phyloP scores from a whole-genome alignment of 1,140 invertebrate species.

The Aphelenchoides fujianensis region DNA sequence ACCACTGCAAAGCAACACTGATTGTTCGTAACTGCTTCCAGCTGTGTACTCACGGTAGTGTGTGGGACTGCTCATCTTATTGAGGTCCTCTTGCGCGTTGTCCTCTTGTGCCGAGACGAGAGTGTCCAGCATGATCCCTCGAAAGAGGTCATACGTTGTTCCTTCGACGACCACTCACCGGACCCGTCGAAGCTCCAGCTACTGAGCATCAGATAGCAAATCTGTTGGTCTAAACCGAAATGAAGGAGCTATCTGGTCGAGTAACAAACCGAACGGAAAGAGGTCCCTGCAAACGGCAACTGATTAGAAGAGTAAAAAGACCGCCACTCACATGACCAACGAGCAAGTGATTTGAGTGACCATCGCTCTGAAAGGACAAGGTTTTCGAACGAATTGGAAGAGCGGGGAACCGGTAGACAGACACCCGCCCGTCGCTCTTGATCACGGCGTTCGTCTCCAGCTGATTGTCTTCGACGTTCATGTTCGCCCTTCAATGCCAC shows the following conservation, averaged over 20 bases:
- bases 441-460: slow-evolving; percentile 59
- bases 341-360: slow-evolving; percentile 60
- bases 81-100: slow-evolving; percentile 18
- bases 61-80: too few relatives aligned
- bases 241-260: slow-evolving; percentile 1
- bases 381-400: too few relatives aligned
- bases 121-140: slow-evolving; percentile 50
- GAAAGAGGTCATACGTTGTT: too few relatives aligned
- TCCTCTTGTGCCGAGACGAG: slow-evolving; percentile 29
- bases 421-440: slow-evolving; percentile 51
- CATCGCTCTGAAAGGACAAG: too few relatives aligned
- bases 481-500: slow-evolving; percentile 61
- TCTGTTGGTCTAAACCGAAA: slow-evolving; percentile 60
- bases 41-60: too few relatives aligned
- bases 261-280: slow-evolving; percentile 31
- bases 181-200: slow-evolving; percentile 58
- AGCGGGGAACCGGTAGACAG: too few relatives aligned
- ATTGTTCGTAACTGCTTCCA: too few relatives aligned
- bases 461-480: slow-evolving; percentile 60
- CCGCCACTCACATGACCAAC: slow-evolving; percentile 34
- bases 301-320: too few relatives aligned
- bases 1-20: too few relatives aligned
- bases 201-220: slow-evolving; percentile 59
- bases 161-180: too few relatives aligned
- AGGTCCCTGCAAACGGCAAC: neutral